These are phyloP conservation scores for Zaprionus lachaisei DNA, from an alignment of 1,140 invertebrate genomes.

Conservation along the genomic window DNA sequence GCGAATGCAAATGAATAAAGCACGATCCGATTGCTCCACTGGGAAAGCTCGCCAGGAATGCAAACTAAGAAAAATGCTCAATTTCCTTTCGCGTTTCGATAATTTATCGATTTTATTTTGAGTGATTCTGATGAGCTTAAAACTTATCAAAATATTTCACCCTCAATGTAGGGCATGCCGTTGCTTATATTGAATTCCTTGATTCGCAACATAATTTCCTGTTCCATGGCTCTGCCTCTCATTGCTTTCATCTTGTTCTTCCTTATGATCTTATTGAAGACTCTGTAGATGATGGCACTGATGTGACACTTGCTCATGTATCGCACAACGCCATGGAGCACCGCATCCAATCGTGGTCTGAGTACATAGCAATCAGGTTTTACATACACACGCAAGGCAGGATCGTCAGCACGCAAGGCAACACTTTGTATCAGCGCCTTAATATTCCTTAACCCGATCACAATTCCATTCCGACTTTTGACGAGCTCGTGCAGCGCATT, in stretches of 20 bases:
- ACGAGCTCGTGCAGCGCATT: constrained; percentile 84
- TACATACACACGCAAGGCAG: constrained; percentile 85
- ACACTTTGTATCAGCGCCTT: constrained; percentile 85
- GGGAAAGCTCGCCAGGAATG: constrained; percentile 3
- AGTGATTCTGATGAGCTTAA: too few relatives aligned
- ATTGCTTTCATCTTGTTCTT: constrained; percentile 49
- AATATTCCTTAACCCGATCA: constrained; percentile 86
- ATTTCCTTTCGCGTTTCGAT: not conserved
- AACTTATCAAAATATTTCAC: constrained; percentile 38
- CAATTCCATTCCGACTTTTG: constrained; percentile 85
- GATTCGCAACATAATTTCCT: constrained; percentile 71
- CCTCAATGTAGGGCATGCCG: constrained; percentile 71
- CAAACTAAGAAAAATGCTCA: not conserved
- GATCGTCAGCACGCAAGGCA: constrained; percentile 84
- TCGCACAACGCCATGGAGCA: constrained; percentile 83
- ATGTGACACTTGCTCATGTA: constrained; percentile 69
- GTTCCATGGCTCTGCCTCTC: constrained; percentile 60
- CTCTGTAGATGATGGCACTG: constrained; percentile 78
- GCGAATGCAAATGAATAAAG: constrained; percentile 21
- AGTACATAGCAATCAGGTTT: constrained; percentile 87
- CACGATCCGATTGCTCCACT: constrained; percentile 15
- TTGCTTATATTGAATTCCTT: constrained; percentile 74
- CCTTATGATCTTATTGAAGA: constrained; percentile 78
- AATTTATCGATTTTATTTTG: too few relatives aligned
- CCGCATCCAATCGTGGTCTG: constrained; percentile 85